phyloP scores from a whole-genome alignment of 2,113 vertebrate genomes.

The Arizona elegans region DNA sequence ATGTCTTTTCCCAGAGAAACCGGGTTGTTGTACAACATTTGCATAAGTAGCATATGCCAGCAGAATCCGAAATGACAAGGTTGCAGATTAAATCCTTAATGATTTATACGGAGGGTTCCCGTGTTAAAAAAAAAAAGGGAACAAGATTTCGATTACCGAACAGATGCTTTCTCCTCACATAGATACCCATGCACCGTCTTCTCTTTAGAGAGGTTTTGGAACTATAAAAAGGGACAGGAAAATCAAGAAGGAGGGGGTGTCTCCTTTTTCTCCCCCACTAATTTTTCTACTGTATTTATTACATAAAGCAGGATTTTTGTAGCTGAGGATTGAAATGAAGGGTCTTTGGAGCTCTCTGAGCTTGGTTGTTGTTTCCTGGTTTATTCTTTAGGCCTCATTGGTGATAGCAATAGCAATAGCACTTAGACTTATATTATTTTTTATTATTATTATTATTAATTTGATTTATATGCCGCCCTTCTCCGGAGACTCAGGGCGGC shows the following conservation, averaged over 20 bases:
- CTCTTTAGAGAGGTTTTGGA: not conserved
- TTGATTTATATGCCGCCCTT: too few relatives aligned
- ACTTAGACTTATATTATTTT: too few relatives aligned
- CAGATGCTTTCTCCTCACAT: not conserved
- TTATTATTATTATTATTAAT: too few relatives aligned
- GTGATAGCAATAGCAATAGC: too few relatives aligned
- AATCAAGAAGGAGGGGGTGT: not conserved
- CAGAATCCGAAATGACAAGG: constrained; percentile 18
- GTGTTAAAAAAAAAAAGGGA: constrained; percentile 15
- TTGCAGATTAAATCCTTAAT: constrained; percentile 29
- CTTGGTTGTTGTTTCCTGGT: too few relatives aligned
- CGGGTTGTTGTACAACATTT: not conserved
- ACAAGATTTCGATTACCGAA: constrained; percentile 5
- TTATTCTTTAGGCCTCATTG: too few relatives aligned
- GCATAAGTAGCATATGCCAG: constrained; percentile 12
- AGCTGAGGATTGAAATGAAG: not conserved
- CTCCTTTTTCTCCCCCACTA: not conserved
- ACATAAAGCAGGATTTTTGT: not conserved
- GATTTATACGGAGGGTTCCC: constrained; percentile 1
- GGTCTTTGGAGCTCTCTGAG: too few relatives aligned
- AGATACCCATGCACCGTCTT: not conserved
- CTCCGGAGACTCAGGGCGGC: too few relatives aligned
- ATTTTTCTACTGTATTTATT: not conserved
- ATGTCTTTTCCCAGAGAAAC: not conserved
- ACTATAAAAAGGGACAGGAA: not conserved